Evolutionary conservation across 2,888 invertebrate species (phyloP), one percentile per base, ranked within the genome.

Genomic region (Drosophila sordidula): DNA sequence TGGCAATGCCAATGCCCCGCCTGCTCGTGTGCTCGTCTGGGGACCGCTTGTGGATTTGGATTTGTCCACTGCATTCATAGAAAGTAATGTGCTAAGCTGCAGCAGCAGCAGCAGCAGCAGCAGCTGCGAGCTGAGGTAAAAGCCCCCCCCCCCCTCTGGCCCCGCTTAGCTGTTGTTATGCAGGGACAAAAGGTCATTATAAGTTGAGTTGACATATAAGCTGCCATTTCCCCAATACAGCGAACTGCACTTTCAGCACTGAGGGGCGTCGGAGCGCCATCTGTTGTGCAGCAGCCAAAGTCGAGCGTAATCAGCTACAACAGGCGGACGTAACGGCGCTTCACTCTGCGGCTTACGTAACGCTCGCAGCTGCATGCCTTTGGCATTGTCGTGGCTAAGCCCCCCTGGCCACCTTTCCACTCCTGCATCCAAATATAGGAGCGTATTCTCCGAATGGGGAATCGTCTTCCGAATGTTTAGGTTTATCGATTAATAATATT

Each of bases 171-270:
- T 47, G 42, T 46, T 65, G 56, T 44, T 57, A 36, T 67, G 54
- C 70, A 26, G 65, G 70, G 58, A 62, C 56, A 51, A 70, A 68
- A 71, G 75, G 80, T 80, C 84, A 84, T 84, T 80, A 80, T 78
- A 80, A 71, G 58, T 77, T 67, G 75, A 56, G 68, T 52, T 52
- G 41, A 44, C 12, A 54, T 45, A 68, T 62, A 50, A 46, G 58
- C 41, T 44, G 22, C 32, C 51, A n/a, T 44, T 39, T 64, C 26
- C 26, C 29, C 18, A 50, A 58, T 55, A 62, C 61, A 70, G 41
- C 39, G 38, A 70, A 61, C 45, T 75, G 59, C 65, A 70, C 65
- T 61, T 64, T 34, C 12, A 36, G 41, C 57, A 16, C 42, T 41
- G 36, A 22, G 38, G 32, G 45, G 39, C 42, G 26, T 46, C 41